Conservation (phyloP, 2,797 vertebrate species). For the Anguilla marmorata region DNA sequence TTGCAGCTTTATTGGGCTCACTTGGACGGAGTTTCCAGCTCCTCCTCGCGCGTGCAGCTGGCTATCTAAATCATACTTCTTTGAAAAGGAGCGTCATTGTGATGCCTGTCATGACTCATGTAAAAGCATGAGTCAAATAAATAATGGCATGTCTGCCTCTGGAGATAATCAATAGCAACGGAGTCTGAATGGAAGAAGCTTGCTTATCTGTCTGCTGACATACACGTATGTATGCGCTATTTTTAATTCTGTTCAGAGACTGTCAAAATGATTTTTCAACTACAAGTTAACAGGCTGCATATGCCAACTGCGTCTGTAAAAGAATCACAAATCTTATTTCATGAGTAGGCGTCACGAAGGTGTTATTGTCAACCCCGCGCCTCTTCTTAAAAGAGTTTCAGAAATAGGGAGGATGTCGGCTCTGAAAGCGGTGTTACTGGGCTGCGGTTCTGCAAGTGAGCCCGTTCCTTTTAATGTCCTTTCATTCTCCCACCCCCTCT, state of each 20-base stretch:
- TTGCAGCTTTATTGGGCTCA: background rate
- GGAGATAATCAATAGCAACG: background rate
- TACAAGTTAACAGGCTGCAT: constrained; percentile 8
- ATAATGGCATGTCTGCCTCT: background rate
- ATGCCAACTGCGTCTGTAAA: constrained; percentile 15
- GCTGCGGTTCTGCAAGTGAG: background rate
- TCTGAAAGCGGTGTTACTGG: background rate
- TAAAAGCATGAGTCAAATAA: constrained; percentile 5
- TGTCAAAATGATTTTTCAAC: constrained; percentile 24
- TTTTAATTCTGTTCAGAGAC: constrained; percentile 5
- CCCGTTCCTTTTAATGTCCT: background rate
- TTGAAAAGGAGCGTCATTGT: background rate
- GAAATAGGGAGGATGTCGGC: background rate
- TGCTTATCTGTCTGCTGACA: background rate
- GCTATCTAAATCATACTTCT: background rate
- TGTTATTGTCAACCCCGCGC: background rate
- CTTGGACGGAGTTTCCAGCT: background rate
- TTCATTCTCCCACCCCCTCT: background rate
- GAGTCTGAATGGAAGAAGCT: background rate
- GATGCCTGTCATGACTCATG: constrained; percentile 2
- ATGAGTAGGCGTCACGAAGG: constrained; percentile 21
- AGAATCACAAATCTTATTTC: constrained; percentile 12
- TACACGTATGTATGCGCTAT: background rate
- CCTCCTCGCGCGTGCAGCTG: background rate
- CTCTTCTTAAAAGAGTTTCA: background rate